Evolutionary conservation across 2,113 vertebrate genomes (phyloP), one percentile per base, ranked within the genome.

Genomic region (Corapipo altera): DNA sequence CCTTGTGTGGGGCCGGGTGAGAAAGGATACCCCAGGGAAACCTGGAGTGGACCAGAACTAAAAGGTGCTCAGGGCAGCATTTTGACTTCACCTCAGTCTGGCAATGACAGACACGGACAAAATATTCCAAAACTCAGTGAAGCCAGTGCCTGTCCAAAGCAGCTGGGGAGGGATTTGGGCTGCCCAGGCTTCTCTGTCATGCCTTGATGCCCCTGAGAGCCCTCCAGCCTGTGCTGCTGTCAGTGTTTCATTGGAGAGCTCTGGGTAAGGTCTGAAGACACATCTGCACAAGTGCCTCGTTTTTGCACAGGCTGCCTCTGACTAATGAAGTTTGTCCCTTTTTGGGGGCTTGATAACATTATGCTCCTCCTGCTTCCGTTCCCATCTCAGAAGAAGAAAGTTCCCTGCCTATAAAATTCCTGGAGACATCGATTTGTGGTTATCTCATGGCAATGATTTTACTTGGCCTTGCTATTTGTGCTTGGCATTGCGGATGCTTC

Each of bases 71-170:
- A 6, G 57, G 30, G 39, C 8, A 18, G 49, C 37, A 4, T 30
- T 61, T 16, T 0, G 2, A 6, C n/a, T 44, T 62, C 30, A 9
- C 1, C 26, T 43, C 1, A 0, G 16, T n/a, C 28, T 32, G 41
- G 51, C 11, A 6, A 5, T 2, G 23, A 35, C 21, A 37, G 46
- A 18, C 15, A 12, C 33, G 0, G 17, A 16, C 44, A 22, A 65
- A 65, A 62, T n/a, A 15, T 4, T 13, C 16, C 18, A 49, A 6
- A 62, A 18, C 26, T 28, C 21, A 0, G 24, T n/a, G 72, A 76
- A 52, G 26, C 10, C 46, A 28, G 1, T 1, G 2, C 41, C 49
- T 69, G 30, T 23, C 33, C 2, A 2, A 15, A 57, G 75, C 18
- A 13, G 27, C 52, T 30, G 49, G 62, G 49, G n/a, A 41, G 4